Conservation (phyloP, 2,113 vertebrate genomes). For the Patagioenas fasciata region DNA sequence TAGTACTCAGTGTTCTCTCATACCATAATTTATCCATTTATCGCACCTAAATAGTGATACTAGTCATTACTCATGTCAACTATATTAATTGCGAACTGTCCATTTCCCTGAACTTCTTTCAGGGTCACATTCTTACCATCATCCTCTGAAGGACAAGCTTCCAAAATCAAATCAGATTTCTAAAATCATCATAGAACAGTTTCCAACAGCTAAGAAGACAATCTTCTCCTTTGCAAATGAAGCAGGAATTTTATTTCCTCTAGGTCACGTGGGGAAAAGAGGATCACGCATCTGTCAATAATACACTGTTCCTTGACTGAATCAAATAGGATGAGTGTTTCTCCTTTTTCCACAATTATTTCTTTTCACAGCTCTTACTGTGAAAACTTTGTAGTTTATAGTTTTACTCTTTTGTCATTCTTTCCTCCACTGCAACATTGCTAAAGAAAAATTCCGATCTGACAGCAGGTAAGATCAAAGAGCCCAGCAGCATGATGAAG, state of each 20-base stretch:
- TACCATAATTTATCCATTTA: neutral
- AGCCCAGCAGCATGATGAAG: neutral
- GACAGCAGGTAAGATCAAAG: slow-evolving; percentile 1
- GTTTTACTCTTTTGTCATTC: neutral
- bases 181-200: neutral
- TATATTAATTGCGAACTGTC: neutral
- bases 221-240: neutral
- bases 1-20: neutral
- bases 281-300: neutral
- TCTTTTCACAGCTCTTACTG: neutral
- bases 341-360: neutral
- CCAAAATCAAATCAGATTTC: neutral
- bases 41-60: neutral
- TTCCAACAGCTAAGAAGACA: neutral
- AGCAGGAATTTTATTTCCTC: neutral
- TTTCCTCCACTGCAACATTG: neutral
- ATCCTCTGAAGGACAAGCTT: neutral
- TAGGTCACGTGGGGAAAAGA: neutral
- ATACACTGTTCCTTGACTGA: neutral
- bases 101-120: neutral
- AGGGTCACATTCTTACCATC: neutral
- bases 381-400: neutral
- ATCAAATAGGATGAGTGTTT: neutral
- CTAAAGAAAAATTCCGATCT: neutral
- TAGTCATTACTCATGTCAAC: neutral